Conservation (phyloP, 2,888 invertebrate species). For the Mythimna impura region DNA sequence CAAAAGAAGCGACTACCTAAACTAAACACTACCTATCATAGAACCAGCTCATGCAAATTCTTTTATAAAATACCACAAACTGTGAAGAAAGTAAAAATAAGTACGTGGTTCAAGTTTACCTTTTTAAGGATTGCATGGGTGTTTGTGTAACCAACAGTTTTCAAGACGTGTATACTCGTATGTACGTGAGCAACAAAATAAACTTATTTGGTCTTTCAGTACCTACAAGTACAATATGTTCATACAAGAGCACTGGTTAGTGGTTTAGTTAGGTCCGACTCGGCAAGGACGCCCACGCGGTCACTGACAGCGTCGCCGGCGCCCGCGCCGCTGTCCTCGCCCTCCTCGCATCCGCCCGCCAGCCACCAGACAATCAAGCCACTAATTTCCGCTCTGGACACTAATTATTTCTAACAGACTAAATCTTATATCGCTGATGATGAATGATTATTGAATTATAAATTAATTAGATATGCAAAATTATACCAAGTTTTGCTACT, state of each 20-base stretch:
- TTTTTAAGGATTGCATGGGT: background rate
- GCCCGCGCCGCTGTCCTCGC: slow-evolving; percentile 47
- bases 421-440: slow-evolving; percentile 11
- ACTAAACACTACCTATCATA: background rate
- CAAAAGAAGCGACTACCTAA: background rate
- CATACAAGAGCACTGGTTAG: slow-evolving; percentile 28
- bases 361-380: slow-evolving; percentile 31
- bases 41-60: background rate
- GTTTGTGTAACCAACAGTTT: background rate
- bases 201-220: background rate
- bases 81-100: background rate
- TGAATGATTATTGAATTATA: background rate
- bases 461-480: slow-evolving; percentile 1
- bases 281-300: slow-evolving; percentile 78
- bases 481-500: background rate
- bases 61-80: background rate
- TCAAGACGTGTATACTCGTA: too few relatives aligned
- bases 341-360: slow-evolving; percentile 40
- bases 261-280: slow-evolving; percentile 36
- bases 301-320: slow-evolving; percentile 75
- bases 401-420: slow-evolving; percentile 21
- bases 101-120: background rate
- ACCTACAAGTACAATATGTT: slow-evolving; percentile 6
- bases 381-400: slow-evolving; percentile 49
- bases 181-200: too few relatives aligned